Conservation (phyloP, 2,888 invertebrate genomes). For the Crocallis elinguaria region DNA sequence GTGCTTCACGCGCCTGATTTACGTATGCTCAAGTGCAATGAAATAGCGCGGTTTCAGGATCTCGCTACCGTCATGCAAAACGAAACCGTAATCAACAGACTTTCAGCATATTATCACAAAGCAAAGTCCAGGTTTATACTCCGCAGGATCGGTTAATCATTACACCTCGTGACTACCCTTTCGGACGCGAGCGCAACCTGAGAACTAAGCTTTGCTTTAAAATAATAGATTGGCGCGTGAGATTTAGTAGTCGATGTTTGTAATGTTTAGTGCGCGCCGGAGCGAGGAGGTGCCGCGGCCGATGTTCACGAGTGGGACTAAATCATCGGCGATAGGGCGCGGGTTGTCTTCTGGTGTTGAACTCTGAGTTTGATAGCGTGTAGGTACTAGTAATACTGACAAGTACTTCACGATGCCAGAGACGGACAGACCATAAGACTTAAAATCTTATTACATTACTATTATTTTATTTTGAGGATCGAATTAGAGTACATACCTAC, state of each 20-base stretch:
- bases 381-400: no score
- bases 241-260: slow-evolving; percentile 26
- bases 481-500: no score
- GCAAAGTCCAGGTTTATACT: slow-evolving; percentile 8
- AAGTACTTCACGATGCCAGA: no score
- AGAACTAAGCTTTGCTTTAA: slow-evolving; percentile 22
- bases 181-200: slow-evolving; percentile 37
- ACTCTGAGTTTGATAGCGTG: neutral
- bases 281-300: slow-evolving; percentile 13
- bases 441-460: no score
- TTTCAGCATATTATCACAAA: neutral
- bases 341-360: neutral
- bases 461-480: no score
- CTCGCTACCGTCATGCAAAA: slow-evolving; percentile 20
- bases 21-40: slow-evolving; percentile 43
- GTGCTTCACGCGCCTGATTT: slow-evolving; percentile 53
- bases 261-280: slow-evolving; percentile 21
- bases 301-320: slow-evolving; percentile 8
- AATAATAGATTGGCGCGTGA: slow-evolving; percentile 32
- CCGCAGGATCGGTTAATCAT: slow-evolving; percentile 40
- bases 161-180: slow-evolving; percentile 43
- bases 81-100: slow-evolving; percentile 13
- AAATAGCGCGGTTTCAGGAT: slow-evolving; percentile 47
- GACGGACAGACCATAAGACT: no score
- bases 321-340: slow-evolving; percentile 4